Evolutionary conservation across 2,113 vertebrate species (phyloP).

Genomic region (Dolichotis patagonum): DNA sequence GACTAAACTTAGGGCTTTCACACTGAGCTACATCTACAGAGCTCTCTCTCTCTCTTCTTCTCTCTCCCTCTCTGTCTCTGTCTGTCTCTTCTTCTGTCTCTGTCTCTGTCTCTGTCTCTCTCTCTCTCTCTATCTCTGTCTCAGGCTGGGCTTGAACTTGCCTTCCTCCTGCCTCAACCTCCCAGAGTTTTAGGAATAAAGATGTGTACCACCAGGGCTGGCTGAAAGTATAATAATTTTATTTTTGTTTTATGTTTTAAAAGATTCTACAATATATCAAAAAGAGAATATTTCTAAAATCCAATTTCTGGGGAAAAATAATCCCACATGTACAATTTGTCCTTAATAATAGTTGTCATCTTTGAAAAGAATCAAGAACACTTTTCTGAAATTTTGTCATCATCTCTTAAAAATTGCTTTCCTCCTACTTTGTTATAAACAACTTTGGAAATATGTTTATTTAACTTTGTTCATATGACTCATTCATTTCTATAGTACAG

Average conservation of each 20-base stretch:
- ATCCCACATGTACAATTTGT: neutral
- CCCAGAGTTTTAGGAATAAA: neutral
- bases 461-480: neutral
- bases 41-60: neutral
- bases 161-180: neutral
- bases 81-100: neutral
- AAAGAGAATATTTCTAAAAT: neutral
- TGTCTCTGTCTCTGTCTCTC: neutral
- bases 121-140: neutral
- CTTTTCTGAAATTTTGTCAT: conserved; percentile 17
- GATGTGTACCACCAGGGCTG: too few relatives aligned
- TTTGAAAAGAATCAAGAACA: neutral
- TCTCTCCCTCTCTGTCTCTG: neutral
- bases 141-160: neutral
- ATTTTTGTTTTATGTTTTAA: conserved; percentile 21
- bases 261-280: neutral
- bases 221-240: neutral
- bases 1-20: neutral
- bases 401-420: neutral
- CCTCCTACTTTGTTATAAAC: neutral
- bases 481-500: neutral
- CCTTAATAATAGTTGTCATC: neutral
- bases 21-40: too few relatives aligned
- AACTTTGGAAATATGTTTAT: neutral
- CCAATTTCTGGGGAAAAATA: neutral